Evolutionary conservation across 1,140 invertebrate species (phyloP), one percentile per base, ranked within the genome.

Genomic region (Forficula auricularia): DNA sequence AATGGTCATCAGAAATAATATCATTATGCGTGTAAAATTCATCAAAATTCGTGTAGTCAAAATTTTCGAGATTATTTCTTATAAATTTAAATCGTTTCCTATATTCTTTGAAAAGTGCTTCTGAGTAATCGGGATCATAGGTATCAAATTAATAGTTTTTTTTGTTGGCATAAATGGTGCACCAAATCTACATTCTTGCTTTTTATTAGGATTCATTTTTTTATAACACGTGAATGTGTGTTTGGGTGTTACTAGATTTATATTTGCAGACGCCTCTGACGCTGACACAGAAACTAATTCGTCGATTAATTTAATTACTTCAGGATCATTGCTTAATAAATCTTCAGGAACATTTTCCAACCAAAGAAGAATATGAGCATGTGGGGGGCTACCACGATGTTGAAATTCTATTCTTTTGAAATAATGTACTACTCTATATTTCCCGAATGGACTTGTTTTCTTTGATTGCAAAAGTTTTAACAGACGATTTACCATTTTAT

Each of bases 321-420:
- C 20, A 13, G 52, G 50, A 51, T 57, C 57, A 53, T 54, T 52
- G 53, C 20, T 33, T 35, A 19, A 51, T 42, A 22, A 53, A 54
- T 40, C 47, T 35, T 13, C n/a, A 37, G 55, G 55, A 42, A 56
- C 50, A 47, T 59, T 51, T 15, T 47, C 42, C 10, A 59, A 40
- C 58, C 55, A 60, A 1, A 51, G 13, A 34, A 60, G 42, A 33
- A 51, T 54, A 45, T 60, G 58, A 4, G 50, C 49, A 48, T 51
- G 54, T 40, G 52, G n/a, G n/a, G n/a, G 60, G 53, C 55, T 62
- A 15, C 58, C 66, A 45, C 54, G 51, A 54, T 63, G 58, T 54
- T 62, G 60, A 55, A 63, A 67, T 57, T 61, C 63, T 48, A 61
- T 59, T 52, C 56, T 31, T 50, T 46, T 52, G 31, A 53, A 60